Percentiles rank a stretch among this genome's conserved stretches.
phyloP scores from a whole-genome alignment of 64 coral and sea anemone species.

The Pachyseris speciosa region DNA sequence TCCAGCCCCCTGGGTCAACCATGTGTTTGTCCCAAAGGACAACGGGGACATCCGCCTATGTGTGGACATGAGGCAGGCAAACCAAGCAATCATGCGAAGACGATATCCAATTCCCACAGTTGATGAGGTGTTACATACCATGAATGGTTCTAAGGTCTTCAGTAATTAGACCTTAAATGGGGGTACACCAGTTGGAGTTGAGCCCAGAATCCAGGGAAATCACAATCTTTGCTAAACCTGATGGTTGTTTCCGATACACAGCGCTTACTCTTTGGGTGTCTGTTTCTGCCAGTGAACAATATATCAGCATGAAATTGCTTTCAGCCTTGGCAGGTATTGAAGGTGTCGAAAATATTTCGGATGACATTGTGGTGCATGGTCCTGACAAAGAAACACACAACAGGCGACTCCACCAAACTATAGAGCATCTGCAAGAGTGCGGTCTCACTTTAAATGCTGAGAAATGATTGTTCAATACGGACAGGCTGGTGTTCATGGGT shows the following conservation, averaged over 20 bases:
- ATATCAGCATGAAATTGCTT: constrained; percentile 42
- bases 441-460: constrained; percentile 24
- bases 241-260: constrained; percentile 48
- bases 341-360: constrained; percentile 36
- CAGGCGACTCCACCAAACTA: background rate
- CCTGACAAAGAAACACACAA: constrained; percentile 26
- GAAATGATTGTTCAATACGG: constrained; percentile 29
- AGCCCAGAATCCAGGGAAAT: constrained; percentile 6
- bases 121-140: constrained; percentile 28
- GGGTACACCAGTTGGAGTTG: constrained; percentile 54
- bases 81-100: constrained; percentile 17
- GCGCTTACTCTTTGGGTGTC: constrained; percentile 35
- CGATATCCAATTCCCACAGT: constrained; percentile 41
- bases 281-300: constrained; percentile 14
- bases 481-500: constrained; percentile 43
- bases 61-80: constrained; percentile 42
- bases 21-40: constrained; percentile 15
- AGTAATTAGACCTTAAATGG: constrained; percentile 44
- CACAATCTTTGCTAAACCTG: constrained; percentile 40
- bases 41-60: constrained; percentile 28
- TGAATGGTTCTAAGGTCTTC: constrained; percentile 41
- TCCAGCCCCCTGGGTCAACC: constrained; percentile 34
- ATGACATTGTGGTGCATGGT: constrained; percentile 67
- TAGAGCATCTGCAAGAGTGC: constrained; percentile 26
- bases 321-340: constrained; percentile 20